A percentile compares a stretch with the other conserved stretches of the same genome.
These are phyloP conservation scores for Drosophila infuscata DNA, from an alignment of 2,888 invertebrate species.

Conservation along the genomic window DNA sequence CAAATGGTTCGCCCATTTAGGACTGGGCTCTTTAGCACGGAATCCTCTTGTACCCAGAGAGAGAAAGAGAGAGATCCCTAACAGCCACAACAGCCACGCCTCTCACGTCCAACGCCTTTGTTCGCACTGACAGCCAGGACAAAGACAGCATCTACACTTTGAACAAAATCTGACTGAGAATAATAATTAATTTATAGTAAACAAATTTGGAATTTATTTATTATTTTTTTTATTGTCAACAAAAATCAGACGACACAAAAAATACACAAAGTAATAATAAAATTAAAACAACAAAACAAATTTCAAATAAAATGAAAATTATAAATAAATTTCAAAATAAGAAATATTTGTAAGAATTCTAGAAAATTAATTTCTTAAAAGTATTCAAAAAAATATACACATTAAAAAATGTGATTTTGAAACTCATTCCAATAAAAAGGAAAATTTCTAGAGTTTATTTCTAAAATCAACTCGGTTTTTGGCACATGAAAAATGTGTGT, in stretches of 20 bases:
- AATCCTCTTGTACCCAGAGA: slow-evolving; percentile 22
- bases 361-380: too few relatives aligned
- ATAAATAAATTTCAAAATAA: too few relatives aligned
- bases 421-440: neutral
- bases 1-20: slow-evolving; percentile 48
- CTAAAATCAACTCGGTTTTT: neutral
- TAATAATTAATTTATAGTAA: too few relatives aligned
- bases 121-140: slow-evolving; percentile 26
- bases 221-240: too few relatives aligned
- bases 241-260: too few relatives aligned
- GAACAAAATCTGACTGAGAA: neutral
- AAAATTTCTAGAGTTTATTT: neutral
- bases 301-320: too few relatives aligned
- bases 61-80: slow-evolving; percentile 9
- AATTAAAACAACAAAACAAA: too few relatives aligned
- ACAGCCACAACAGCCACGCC: slow-evolving; percentile 71
- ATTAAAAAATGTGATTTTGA: neutral
- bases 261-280: too few relatives aligned
- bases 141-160: slow-evolving; percentile 22
- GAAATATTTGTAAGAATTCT: too few relatives aligned
- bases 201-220: too few relatives aligned
- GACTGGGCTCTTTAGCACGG: slow-evolving; percentile 65
- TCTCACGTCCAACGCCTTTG: slow-evolving; percentile 34
- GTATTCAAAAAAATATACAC: too few relatives aligned
- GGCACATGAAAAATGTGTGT: neutral